Evolutionary conservation across 2,113 vertebrate genomes (phyloP).

Genomic region (Gallinago jamesoni): DNA sequence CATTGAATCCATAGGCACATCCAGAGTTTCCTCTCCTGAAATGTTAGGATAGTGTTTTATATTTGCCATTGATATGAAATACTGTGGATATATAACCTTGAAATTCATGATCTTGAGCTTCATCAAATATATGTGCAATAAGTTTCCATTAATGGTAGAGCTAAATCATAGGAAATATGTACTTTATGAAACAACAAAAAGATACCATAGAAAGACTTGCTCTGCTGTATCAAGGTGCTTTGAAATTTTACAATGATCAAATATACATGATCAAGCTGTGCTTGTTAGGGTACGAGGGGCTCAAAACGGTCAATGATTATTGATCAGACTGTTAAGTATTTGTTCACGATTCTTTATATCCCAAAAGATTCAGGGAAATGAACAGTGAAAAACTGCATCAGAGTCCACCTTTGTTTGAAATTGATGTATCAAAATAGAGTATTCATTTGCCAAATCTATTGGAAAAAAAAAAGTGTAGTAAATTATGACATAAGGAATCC

Average conservation of each 20-base stretch:
- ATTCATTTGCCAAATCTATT: conserved; percentile 25
- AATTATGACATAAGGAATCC: background rate
- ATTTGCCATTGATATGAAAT: conserved; percentile 67
- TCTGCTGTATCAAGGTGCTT: conserved; percentile 68
- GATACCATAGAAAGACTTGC: conserved; percentile 56
- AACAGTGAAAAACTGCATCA: conserved; percentile 66
- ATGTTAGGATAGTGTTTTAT: conserved; percentile 62
- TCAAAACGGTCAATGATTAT: conserved; percentile 75
- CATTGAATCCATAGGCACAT: conserved; percentile 75
- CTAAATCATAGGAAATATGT: conserved; percentile 19
- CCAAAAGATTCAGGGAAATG: conserved; percentile 73
- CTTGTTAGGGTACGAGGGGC: conserved; percentile 72
- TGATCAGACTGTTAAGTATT: conserved; percentile 81
- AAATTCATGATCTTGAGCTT: conserved; percentile 64
- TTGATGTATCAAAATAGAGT: conserved; percentile 15
- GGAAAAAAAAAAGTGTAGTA: conserved; percentile 36
- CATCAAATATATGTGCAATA: conserved; percentile 60
- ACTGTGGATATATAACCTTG: background rate
- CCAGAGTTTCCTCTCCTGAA: conserved; percentile 70
- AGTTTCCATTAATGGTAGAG: conserved; percentile 43
- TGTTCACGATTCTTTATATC: conserved; percentile 73
- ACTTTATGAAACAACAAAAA: conserved; percentile 64
- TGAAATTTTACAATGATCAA: conserved; percentile 79
- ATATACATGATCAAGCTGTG: conserved; percentile 81
- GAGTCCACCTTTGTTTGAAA: conserved; percentile 63